phyloP scores from a whole-genome alignment of 2,888 invertebrate species.

The Nowickia ferox region DNA sequence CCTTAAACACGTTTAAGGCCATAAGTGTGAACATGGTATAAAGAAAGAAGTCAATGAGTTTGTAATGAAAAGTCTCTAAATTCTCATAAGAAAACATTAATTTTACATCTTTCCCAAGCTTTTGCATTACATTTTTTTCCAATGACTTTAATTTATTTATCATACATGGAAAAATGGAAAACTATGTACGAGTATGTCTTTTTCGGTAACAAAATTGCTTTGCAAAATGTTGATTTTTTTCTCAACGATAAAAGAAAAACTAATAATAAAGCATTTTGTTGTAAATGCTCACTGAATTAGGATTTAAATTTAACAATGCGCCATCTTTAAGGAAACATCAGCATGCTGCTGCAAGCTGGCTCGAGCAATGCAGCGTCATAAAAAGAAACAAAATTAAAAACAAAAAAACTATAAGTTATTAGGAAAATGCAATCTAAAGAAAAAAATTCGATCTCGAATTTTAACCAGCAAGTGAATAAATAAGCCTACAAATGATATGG shows the following conservation, averaged over 20 bases:
- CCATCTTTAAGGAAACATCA: constrained; percentile 51
- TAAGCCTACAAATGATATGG: constrained; percentile 67
- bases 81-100: constrained; percentile 57
- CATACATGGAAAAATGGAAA: constrained; percentile 51
- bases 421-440: constrained; percentile 19
- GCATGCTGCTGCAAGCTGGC: constrained; percentile 15
- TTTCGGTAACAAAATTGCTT: constrained; percentile 60
- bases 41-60: neutral
- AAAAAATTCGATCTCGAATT: constrained; percentile 29
- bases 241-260: constrained; percentile 18
- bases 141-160: constrained; percentile 57
- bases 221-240: constrained; percentile 43
- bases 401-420: constrained; percentile 3
- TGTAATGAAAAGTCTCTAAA: constrained; percentile 1
- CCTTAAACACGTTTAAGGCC: too few species aligned
- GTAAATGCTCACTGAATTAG: constrained; percentile 66
- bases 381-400: neutral
- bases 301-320: constrained; percentile 69
- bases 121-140: constrained; percentile 26
- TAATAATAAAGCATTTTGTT: constrained; percentile 41
- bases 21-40: too few species aligned
- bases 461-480: constrained; percentile 64
- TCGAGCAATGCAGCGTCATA: neutral
- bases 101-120: constrained; percentile 67
- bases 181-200: neutral